phyloP scores from a whole-genome alignment of 2,797 vertebrate genomes.

The Mormyrus proboscirostris region DNA sequence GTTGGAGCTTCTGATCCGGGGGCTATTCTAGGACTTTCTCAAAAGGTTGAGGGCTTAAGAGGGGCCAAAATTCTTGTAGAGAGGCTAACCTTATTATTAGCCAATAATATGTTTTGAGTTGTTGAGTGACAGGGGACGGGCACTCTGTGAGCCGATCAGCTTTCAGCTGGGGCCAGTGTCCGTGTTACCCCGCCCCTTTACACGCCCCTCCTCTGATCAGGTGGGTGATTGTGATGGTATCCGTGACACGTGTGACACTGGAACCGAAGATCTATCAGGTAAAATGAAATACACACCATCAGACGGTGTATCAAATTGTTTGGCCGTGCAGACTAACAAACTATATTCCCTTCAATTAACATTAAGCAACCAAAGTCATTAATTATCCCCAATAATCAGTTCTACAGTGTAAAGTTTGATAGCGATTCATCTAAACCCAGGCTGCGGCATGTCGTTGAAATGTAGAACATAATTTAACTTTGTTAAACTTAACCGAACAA shows the following conservation, averaged over 20 bases:
- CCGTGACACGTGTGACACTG: background rate
- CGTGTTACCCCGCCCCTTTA: background rate
- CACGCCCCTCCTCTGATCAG: background rate
- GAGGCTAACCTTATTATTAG: background rate
- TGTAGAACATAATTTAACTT: slow-evolving; percentile 16
- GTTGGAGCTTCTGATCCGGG: slow-evolving; percentile 35
- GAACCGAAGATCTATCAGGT: background rate
- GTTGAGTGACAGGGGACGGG: background rate
- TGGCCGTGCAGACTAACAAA: background rate
- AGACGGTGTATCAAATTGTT: background rate
- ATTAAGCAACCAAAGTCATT: background rate
- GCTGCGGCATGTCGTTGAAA: background rate
- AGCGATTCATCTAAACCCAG: background rate
- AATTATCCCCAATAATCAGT: slow-evolving; percentile 22
- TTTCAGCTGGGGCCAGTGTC: background rate
- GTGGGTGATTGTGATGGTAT: background rate
- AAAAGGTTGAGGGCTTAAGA: background rate
- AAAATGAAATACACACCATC: background rate
- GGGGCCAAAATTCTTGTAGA: background rate
- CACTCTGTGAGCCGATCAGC: background rate
- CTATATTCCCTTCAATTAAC: background rate
- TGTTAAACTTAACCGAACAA: background rate
- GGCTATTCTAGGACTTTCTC: background rate
- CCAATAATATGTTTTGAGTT: background rate
- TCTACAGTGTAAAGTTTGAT: background rate